A percentile compares a stretch with the other conserved stretches of the same genome.
phyloP scores from a whole-genome alignment of 2,113 vertebrate species.

The Lepidiolamprologus cunningtoni region DNA sequence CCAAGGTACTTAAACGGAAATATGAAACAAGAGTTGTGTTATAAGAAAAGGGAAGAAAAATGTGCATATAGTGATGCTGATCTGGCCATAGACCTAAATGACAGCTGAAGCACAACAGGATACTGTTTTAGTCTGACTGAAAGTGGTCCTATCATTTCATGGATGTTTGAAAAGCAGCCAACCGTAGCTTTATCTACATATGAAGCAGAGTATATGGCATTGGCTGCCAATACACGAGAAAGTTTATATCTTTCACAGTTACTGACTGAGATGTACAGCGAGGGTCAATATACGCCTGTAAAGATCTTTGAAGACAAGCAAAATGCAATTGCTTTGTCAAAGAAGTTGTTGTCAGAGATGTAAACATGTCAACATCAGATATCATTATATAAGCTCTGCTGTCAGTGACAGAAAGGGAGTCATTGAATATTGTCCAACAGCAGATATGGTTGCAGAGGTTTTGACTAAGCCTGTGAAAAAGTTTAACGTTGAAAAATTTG shows the following conservation, averaged over 20 bases:
- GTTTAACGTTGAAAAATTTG: neutral
- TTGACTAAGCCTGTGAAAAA: neutral
- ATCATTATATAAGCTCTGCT: neutral
- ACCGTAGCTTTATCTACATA: neutral
- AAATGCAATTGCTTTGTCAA: neutral
- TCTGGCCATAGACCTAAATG: neutral
- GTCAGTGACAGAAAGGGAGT: neutral
- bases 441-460: neutral
- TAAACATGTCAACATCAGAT: neutral
- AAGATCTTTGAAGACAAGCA: neutral
- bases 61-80: neutral
- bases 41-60: neutral
- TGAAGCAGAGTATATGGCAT: neutral
- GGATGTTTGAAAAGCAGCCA: neutral
- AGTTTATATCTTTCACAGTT: neutral
- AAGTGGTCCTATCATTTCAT: neutral
- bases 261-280: neutral
- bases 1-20: neutral
- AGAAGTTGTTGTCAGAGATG: neutral
- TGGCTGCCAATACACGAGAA: neutral
- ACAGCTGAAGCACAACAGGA: neutral
- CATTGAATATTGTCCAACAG: neutral
- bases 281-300: neutral
- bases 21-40: neutral
- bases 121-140: neutral